Evolutionary conservation across 2,888 invertebrate species (phyloP).

Genomic region (Cepaea hortensis): DNA sequence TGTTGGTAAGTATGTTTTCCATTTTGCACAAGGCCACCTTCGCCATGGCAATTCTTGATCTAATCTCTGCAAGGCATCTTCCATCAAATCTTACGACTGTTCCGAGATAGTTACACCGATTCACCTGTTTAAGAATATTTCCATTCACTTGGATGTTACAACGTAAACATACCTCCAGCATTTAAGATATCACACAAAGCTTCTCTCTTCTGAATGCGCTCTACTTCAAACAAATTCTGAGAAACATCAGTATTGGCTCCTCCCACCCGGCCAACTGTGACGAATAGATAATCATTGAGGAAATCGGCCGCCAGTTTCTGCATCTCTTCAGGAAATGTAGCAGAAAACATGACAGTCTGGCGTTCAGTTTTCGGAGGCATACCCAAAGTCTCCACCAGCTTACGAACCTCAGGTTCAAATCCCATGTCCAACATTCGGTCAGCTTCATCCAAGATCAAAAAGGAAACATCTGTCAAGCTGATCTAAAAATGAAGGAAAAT

Average conservation of each 20-base stretch:
- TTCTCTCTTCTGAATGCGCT: slow-evolving; percentile 84
- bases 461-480: slow-evolving; percentile 80
- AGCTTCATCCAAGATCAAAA: slow-evolving; percentile 88
- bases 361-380: slow-evolving; percentile 73
- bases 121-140: no score
- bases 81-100: no score
- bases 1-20: no score
- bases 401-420: slow-evolving; percentile 77
- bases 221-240: slow-evolving; percentile 81
- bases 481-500: slow-evolving; percentile 65
- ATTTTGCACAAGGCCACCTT: no score
- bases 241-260: slow-evolving; percentile 93
- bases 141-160: no score
- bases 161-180: slow-evolving; percentile 62
- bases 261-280: slow-evolving; percentile 93
- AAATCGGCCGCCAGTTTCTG: slow-evolving; percentile 89
- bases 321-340: slow-evolving; percentile 84
- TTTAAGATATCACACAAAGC: slow-evolving; percentile 84
- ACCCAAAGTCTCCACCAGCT: slow-evolving; percentile 67
- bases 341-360: slow-evolving; percentile 85
- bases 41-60: no score
- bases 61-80: no score
- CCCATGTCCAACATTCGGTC: slow-evolving; percentile 89
- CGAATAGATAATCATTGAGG: slow-evolving; percentile 87
- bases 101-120: no score